Evolutionary conservation across 2,888 invertebrate genomes (phyloP).

Genomic region (Drosophila percnosoma): DNA sequence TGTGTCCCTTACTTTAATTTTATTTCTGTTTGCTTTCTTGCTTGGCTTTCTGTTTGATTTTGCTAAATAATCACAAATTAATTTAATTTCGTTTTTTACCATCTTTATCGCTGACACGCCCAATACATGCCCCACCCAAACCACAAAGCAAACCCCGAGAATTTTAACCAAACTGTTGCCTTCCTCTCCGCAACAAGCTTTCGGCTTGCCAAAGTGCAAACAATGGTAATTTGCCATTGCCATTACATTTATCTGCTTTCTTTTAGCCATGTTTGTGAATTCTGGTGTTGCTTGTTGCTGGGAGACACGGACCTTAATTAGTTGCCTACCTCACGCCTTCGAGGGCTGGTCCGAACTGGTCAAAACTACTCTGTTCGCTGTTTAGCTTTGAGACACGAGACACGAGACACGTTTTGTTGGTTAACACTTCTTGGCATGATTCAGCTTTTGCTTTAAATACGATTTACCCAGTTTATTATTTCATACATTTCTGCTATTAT

Average conservation of each 20-base stretch:
- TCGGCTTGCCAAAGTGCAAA: constrained; percentile 52
- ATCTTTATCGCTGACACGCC: constrained; percentile 6
- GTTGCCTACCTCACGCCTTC: constrained; percentile 44
- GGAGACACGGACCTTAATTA: constrained; percentile 56
- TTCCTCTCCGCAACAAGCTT: constrained; percentile 1
- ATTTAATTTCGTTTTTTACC: constrained; percentile 29
- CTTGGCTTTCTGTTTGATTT: constrained; percentile 42
- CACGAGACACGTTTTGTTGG: constrained; percentile 38
- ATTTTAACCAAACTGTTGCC: constrained; percentile 8
- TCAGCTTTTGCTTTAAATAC: constrained; percentile 34
- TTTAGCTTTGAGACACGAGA: constrained; percentile 15
- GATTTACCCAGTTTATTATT: not conserved
- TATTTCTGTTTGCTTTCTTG: constrained; percentile 15
- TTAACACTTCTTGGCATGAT: constrained; percentile 47
- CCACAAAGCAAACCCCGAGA: constrained; percentile 1
- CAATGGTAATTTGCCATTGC: constrained; percentile 63
- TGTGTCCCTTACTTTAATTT: constrained; percentile 33
- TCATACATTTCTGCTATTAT: not conserved
- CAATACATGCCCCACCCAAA: constrained; percentile 4
- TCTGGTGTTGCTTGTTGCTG: constrained; percentile 22
- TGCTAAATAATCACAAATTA: constrained; percentile 56
- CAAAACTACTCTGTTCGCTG: not conserved
- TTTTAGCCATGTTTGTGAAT: constrained; percentile 23
- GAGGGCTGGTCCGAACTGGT: constrained; percentile 4
- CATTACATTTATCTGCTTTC: constrained; percentile 57